phyloP scores from a whole-genome alignment of 2,113 vertebrate species.

The Casuarius casuarius region DNA sequence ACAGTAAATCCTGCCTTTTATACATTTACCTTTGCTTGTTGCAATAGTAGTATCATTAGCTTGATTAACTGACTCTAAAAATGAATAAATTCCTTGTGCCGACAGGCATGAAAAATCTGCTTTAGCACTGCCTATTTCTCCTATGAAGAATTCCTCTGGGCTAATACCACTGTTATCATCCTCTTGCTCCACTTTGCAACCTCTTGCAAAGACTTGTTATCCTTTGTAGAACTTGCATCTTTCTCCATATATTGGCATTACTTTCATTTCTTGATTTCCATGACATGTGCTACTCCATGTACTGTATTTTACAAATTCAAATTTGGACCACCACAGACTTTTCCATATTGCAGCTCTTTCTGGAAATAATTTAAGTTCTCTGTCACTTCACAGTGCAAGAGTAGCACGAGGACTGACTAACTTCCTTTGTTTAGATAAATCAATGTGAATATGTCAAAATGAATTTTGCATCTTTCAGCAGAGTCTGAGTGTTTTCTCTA shows the following conservation, averaged over 20 bases:
- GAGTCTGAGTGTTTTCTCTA: background rate
- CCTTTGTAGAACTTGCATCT: background rate
- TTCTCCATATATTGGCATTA: background rate
- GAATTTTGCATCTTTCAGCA: background rate
- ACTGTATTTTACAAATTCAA: background rate
- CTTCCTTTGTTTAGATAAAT: constrained; percentile 9
- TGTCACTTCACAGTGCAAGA: background rate
- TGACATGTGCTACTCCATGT: background rate
- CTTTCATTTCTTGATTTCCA: background rate
- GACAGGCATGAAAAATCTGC: background rate
- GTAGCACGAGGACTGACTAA: background rate
- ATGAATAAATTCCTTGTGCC: background rate
- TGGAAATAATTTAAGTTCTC: background rate
- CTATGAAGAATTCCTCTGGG: background rate
- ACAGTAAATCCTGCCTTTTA: background rate
- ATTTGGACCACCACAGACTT: background rate
- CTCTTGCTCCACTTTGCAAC: background rate
- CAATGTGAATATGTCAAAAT: background rate
- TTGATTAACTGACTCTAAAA: background rate
- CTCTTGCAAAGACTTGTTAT: background rate
- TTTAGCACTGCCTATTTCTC: background rate
- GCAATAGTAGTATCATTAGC: background rate
- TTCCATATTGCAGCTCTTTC: background rate
- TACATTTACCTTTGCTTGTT: background rate
- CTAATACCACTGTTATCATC: background rate